Conservation (phyloP, 2,113 vertebrate genomes). For the Aythya baeri region DNA sequence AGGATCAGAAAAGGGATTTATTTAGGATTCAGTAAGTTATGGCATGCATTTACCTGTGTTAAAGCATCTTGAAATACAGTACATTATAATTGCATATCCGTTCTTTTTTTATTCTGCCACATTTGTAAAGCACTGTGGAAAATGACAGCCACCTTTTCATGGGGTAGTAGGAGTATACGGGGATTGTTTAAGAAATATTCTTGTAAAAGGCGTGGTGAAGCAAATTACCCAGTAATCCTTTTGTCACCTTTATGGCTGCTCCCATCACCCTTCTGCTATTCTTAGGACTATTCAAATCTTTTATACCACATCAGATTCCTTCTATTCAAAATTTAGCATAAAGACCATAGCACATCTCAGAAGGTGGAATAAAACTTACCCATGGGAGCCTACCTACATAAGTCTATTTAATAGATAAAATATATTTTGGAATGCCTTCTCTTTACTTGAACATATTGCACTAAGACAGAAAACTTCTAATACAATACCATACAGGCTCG, state of each 20-base stretch:
- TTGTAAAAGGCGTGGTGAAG: neutral
- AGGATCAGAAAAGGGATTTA: constrained; percentile 50
- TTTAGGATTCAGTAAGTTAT: constrained; percentile 44
- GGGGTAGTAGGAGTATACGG: neutral
- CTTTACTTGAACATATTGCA: neutral
- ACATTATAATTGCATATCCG: constrained; percentile 3
- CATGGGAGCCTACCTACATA: neutral
- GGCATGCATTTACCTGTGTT: constrained; percentile 31
- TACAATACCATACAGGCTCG: neutral
- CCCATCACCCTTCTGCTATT: neutral
- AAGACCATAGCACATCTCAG: neutral
- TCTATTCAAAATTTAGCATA: constrained; percentile 30
- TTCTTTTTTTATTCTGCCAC: constrained; percentile 30
- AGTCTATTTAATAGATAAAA: neutral
- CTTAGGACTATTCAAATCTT: constrained; percentile 22
- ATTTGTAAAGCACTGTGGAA: constrained; percentile 9
- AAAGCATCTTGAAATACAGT: constrained; percentile 41
- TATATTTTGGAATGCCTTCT: neutral
- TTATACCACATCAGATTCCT: constrained; percentile 14
- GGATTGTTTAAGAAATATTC: constrained; percentile 10
- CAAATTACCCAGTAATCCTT: constrained; percentile 3
- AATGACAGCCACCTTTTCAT: constrained; percentile 39
- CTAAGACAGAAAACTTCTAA: constrained; percentile 1
- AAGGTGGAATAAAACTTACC: neutral
- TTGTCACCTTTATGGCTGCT: neutral